Conservation (phyloP, 1,140 invertebrate species). For the Venturia canescens region DNA sequence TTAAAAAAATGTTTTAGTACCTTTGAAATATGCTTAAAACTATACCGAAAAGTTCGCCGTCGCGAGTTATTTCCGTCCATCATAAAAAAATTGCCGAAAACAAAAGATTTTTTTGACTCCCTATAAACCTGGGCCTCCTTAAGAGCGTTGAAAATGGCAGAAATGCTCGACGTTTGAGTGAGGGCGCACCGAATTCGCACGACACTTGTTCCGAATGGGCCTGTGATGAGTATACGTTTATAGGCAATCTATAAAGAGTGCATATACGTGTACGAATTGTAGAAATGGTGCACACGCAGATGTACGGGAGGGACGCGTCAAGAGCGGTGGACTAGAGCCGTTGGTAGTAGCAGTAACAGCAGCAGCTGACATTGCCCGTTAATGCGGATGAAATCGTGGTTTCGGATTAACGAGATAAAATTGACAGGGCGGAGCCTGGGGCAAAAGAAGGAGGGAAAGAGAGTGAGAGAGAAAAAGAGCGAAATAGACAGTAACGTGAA, state of each 20-base stretch:
- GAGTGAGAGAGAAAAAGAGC: background rate
- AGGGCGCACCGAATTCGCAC: too few relatives aligned
- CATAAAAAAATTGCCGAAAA: too few relatives aligned
- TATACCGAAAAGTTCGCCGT: too few relatives aligned
- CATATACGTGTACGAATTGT: background rate
- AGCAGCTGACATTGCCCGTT: constrained; percentile 58
- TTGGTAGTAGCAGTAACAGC: constrained; percentile 36
- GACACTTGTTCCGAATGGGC: background rate
- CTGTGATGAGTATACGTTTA: background rate
- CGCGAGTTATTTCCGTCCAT: too few relatives aligned
- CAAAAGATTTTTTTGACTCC: too few relatives aligned
- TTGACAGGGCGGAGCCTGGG: constrained; percentile 55
- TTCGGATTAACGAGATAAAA: constrained; percentile 60
- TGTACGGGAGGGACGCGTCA: background rate
- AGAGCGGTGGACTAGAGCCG: constrained; percentile 11
- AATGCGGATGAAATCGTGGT: constrained; percentile 59
- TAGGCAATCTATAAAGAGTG: background rate
- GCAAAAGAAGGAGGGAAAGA: background rate
- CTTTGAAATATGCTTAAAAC: too few relatives aligned
- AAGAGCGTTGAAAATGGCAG: too few relatives aligned
- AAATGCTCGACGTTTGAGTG: too few relatives aligned
- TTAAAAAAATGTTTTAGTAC: too few relatives aligned
- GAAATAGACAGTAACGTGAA: background rate
- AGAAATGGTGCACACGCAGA: background rate
- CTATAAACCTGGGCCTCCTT: too few relatives aligned